Evolutionary conservation across 2,888 invertebrate species (phyloP), one percentile per base, ranked within the genome.

Genomic region (Drosophila nigricruria): DNA sequence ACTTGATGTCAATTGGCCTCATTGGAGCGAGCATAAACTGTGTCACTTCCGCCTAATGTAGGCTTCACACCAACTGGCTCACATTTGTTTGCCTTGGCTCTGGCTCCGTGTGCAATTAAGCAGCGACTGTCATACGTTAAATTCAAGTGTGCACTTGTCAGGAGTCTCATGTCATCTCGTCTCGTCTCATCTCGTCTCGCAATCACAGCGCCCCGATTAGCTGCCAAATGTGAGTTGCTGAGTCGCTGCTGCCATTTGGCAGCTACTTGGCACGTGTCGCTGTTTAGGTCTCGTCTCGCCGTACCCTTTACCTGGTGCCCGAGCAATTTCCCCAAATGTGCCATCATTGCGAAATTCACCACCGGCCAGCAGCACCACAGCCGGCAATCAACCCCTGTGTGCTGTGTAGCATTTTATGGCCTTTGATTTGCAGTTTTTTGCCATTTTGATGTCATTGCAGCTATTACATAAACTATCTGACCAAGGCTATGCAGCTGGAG

Each of bases 401-500:
- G 38, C 0, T 30, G 10, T 30, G 10, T 6, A 30, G 43, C 62
- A 25, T 77, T 85, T 68, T 70, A 76, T 76, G 77, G 73, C 70
- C 82, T 79, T 70, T 81, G 83, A 82, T 88, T 84, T 70, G 63
- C 62, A 73, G 45, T 76, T 73, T 77, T 72, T 79, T 49, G 30
- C 47, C 18, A 18, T 16, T 49, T 70, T 59, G 53, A 50, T 70
- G 54, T 72, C 71, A 36, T 88, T 82, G 34, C 92, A 97, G 96
- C 86, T 96, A 96, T 92, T 96, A 95, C 90, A 95, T 96, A 78
- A 96, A 97, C 92, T 96, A 95, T 91, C 94, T 94, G 72, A 95
- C 95, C 56, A 96, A 95, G 93, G 95, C 94, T 47, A 96, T 96
- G 79, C 95, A 96, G 84, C 95, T 96, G 95, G 96, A 96, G 89